phyloP scores from a whole-genome alignment of 2,888 invertebrate genomes.

The Ennomos quercinarius region DNA sequence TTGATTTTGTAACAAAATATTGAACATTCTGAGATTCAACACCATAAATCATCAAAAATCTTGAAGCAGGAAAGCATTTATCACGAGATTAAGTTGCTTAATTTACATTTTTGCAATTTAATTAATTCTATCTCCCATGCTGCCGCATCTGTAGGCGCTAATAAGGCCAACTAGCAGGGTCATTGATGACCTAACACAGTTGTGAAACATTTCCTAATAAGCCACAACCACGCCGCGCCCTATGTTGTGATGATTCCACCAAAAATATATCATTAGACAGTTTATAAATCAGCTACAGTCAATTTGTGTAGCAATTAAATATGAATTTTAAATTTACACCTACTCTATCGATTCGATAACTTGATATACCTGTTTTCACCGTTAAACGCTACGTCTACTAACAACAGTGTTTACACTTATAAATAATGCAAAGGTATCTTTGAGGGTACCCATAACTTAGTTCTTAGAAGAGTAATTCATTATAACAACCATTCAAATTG shows the following conservation, averaged over 20 bases:
- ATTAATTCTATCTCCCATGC: slow-evolving; percentile 25
- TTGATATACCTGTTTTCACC: slow-evolving; percentile 44
- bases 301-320: slow-evolving; percentile 33
- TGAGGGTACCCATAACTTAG: slow-evolving; percentile 27
- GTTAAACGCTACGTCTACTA: slow-evolving; percentile 37
- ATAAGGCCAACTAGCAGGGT: slow-evolving; percentile 55
- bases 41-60: slow-evolving; percentile 19
- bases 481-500: slow-evolving; percentile 35
- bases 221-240: slow-evolving; percentile 33
- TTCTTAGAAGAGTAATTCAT: slow-evolving; percentile 26
- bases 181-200: slow-evolving; percentile 48
- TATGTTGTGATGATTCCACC: slow-evolving; percentile 29
- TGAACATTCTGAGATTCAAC: too few species aligned
- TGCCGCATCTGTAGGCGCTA: slow-evolving; percentile 46
- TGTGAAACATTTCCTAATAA: slow-evolving; percentile 55
- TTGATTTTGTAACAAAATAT: background rate
- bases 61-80: slow-evolving; percentile 25
- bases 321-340: slow-evolving; percentile 34
- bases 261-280: slow-evolving; percentile 27
- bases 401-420: slow-evolving; percentile 20
- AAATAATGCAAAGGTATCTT: slow-evolving; percentile 33
- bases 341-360: slow-evolving; percentile 44
- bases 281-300: slow-evolving; percentile 30
- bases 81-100: slow-evolving; percentile 24
- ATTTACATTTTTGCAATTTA: slow-evolving; percentile 30